phyloP scores from a whole-genome alignment of 92 coral and sea anemone genomes.

The Blastomussa wellsi region DNA sequence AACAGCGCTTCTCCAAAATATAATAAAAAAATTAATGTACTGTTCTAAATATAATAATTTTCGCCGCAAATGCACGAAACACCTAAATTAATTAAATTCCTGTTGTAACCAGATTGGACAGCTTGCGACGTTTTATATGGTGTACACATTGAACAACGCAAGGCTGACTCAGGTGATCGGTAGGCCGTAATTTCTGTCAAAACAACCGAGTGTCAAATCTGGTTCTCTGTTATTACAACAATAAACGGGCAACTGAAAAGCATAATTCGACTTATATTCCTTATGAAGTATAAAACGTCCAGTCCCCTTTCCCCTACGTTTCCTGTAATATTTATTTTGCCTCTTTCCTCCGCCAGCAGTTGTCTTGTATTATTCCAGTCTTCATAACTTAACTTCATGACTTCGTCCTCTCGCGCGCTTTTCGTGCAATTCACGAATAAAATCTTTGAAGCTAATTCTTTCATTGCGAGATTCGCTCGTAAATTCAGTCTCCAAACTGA shows the following conservation, averaged over 20 bases:
- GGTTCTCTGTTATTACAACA: background rate
- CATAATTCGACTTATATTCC: background rate
- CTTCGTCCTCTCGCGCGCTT: background rate
- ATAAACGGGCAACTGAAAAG: background rate
- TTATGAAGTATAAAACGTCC: background rate
- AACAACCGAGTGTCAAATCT: background rate
- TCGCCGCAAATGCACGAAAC: background rate
- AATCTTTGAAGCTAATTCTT: background rate
- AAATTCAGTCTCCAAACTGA: background rate
- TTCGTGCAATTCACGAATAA: background rate
- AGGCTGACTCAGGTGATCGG: too few species aligned
- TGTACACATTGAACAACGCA: too few species aligned
- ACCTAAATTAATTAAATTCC: background rate
- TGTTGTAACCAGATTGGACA: background rate
- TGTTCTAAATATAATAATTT: slow-evolving; percentile 24
- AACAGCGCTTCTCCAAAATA: slow-evolving; percentile 8
- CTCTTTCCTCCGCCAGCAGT: slow-evolving; percentile 1
- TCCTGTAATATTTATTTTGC: background rate
- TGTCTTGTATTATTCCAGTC: background rate
- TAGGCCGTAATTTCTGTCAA: background rate
- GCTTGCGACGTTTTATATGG: background rate
- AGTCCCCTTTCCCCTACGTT: background rate
- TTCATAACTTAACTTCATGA: background rate
- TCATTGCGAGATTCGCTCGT: background rate
- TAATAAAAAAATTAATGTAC: slow-evolving; percentile 16